Evolutionary conservation across 2,113 vertebrate species (phyloP).

Genomic region (Corythaixoides concolor): DNA sequence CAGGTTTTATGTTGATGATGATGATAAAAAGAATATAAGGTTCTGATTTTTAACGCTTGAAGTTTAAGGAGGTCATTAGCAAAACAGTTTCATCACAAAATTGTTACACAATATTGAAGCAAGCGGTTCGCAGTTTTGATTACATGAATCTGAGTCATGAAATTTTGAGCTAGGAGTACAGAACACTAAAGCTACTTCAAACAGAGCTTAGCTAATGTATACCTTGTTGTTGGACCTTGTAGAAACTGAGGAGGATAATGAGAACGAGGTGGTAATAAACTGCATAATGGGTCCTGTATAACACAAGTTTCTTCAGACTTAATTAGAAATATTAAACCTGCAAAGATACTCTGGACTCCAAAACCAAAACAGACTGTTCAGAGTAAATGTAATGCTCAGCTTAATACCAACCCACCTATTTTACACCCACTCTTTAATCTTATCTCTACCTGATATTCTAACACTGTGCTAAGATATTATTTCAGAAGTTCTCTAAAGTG

Average conservation of each 20-base stretch:
- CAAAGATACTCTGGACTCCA: background rate
- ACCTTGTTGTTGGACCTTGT: slow-evolving; percentile 47
- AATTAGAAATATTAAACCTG: slow-evolving; percentile 26
- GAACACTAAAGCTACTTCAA: slow-evolving; percentile 67
- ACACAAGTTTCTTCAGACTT: slow-evolving; percentile 25
- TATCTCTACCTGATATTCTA: background rate
- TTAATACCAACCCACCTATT: background rate
- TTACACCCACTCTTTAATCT: slow-evolving; percentile 21
- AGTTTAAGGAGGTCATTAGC: slow-evolving; percentile 44
- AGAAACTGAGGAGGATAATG: slow-evolving; percentile 50
- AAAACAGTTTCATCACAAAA: slow-evolving; percentile 46
- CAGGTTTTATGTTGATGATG: background rate
- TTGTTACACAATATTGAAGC: slow-evolving; percentile 64
- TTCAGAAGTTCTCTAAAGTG: background rate
- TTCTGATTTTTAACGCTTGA: background rate
- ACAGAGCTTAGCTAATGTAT: slow-evolving; percentile 57
- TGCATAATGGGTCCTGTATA: slow-evolving; percentile 16
- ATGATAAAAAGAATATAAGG: background rate
- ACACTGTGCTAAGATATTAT: background rate
- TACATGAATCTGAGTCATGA: slow-evolving; percentile 64
- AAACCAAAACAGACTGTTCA: background rate
- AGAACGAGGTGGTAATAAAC: slow-evolving; percentile 16
- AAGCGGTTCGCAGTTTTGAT: slow-evolving; percentile 61
- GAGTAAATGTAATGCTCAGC: background rate
- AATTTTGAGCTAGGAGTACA: slow-evolving; percentile 54